These are phyloP conservation scores for Paralvinella palmiformis DNA, from an alignment of 1,140 invertebrate genomes.

Conservation along the genomic window DNA sequence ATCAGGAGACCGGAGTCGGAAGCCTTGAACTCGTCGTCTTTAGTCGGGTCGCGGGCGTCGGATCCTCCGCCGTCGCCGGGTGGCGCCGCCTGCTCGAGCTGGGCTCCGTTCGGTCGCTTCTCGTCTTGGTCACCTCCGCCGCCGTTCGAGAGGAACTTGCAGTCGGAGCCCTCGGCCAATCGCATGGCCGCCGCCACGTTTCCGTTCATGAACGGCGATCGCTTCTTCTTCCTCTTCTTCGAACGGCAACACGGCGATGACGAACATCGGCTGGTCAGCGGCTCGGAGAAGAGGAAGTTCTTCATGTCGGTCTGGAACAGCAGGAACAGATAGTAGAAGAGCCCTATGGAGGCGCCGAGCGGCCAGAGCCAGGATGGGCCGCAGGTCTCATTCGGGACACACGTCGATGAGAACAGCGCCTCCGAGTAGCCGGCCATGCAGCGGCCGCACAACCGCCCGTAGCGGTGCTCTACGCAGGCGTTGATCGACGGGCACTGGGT, in stretches of 20 bases:
- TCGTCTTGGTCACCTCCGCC: not conserved
- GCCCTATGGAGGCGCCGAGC: not conserved
- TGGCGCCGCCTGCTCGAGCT: not conserved
- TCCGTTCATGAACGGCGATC: not conserved
- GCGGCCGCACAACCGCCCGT: conserved; percentile 11
- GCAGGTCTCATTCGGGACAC: conserved; percentile 6
- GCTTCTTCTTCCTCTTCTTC: not conserved
- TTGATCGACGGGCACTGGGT: not conserved
- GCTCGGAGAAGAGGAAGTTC: conserved; percentile 8
- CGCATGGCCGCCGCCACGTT: not conserved
- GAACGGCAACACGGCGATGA: not conserved
- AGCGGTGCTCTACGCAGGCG: conserved; percentile 3
- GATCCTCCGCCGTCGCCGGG: not conserved
- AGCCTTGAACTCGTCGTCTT: not conserved
- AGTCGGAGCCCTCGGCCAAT: not conserved
- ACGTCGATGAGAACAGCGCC: conserved; percentile 7
- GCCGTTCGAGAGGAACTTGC: not conserved
- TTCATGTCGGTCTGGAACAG: conserved; percentile 7
- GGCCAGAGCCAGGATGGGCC: conserved; percentile 1
- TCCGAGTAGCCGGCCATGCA: conserved; percentile 9
- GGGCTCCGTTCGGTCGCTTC: not conserved
- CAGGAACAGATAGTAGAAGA: conserved; percentile 12
- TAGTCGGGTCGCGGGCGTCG: not conserved
- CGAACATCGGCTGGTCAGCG: not conserved
- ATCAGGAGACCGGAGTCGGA: conserved; percentile 10